Conservation (phyloP, 37 sponge, comb jelly and placozoan genomes). For the Ephydatia muelleri region DNA sequence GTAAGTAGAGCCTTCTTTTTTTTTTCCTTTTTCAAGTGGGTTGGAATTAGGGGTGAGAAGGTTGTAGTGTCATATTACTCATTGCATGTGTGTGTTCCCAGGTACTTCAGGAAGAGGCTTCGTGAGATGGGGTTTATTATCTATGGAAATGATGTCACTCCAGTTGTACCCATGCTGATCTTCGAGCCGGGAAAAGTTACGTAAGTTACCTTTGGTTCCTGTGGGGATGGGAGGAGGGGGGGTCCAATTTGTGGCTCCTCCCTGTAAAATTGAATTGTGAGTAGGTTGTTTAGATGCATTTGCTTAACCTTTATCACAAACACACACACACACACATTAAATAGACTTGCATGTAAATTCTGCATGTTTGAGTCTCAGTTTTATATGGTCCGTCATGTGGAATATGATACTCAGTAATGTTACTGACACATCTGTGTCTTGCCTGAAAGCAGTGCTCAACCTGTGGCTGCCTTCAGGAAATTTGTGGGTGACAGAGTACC, state of each 20-base stretch:
- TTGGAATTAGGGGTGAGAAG: slow-evolving; percentile 16
- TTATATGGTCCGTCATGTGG: too few species aligned
- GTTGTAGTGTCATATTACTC: not conserved
- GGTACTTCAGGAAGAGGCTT: slow-evolving; percentile 87
- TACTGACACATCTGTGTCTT: too few species aligned
- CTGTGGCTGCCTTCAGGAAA: too few species aligned
- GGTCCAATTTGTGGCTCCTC: not conserved
- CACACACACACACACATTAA: too few species aligned
- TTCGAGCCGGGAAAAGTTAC: slow-evolving; percentile 33
- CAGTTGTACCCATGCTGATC: slow-evolving; percentile 60
- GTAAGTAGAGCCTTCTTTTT: too few species aligned
- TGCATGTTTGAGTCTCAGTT: too few species aligned
- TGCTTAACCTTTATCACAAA: too few species aligned
- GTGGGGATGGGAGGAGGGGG: not conserved
- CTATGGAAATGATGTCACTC: slow-evolving; percentile 78
- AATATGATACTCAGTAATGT: too few species aligned
- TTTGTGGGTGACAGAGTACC: too few species aligned
- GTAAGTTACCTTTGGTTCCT: slow-evolving; percentile 21
- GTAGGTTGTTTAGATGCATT: too few species aligned
- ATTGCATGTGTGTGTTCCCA: slow-evolving; percentile 14
- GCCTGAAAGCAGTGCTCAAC: too few species aligned
- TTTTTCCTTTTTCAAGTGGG: not conserved
- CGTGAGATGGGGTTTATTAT: slow-evolving; percentile 88
- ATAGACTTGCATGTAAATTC: too few species aligned
- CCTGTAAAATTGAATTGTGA: not conserved